A percentile compares a stretch with the other conserved stretches of the same genome.
Evolutionary conservation across 2,113 vertebrate species (phyloP).

Genomic region (Uria lomvia): DNA sequence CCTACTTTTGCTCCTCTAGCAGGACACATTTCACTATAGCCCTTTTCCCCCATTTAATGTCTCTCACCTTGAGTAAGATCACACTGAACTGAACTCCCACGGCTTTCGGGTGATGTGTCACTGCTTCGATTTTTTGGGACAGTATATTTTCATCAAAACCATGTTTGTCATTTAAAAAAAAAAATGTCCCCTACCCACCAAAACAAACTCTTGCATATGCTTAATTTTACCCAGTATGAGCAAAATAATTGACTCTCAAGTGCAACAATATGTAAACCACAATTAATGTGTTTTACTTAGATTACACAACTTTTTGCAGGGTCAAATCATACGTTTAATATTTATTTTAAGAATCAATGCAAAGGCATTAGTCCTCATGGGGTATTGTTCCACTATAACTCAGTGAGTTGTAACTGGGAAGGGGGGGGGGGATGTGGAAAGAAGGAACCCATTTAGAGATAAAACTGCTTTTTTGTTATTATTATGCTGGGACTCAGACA

Average conservation of each 20-base stretch:
- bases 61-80: background rate
- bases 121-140: background rate
- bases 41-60: background rate
- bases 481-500: background rate
- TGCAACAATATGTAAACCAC: background rate
- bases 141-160: background rate
- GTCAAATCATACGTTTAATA: background rate
- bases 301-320: background rate
- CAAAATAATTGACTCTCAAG: background rate
- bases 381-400: background rate
- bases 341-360: background rate
- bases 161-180: background rate
- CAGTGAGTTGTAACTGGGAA: background rate
- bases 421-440: no score
- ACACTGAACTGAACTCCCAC: background rate
- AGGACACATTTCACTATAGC: background rate
- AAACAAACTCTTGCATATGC: background rate
- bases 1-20: background rate
- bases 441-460: background rate
- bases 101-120: fast-evolving
- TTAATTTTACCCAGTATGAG: background rate
- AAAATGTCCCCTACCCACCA: background rate
- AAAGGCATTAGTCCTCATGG: background rate
- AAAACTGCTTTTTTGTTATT: background rate
- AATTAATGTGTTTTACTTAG: background rate